A percentile compares a stretch with the other conserved stretches of the same genome.
These are phyloP conservation scores for Limnephilus rhombicus DNA, from an alignment of 2,888 invertebrate species.

Conservation along the genomic window DNA sequence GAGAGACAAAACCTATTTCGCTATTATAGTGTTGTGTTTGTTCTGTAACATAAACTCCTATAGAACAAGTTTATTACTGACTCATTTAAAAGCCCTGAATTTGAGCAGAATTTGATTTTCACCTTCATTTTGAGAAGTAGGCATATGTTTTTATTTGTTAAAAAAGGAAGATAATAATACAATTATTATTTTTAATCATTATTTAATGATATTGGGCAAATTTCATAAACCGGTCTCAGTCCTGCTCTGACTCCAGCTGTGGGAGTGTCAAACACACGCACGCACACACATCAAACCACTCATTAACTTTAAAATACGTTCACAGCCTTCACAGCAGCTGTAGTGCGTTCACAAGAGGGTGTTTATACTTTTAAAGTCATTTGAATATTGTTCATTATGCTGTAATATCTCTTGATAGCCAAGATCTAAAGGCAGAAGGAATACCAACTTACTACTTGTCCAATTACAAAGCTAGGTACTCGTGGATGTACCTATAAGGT, in stretches of 20 bases:
- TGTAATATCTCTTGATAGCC: not conserved
- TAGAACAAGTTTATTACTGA: too few relatives aligned
- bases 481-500: not conserved
- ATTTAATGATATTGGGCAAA: not conserved
- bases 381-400: constrained; percentile 26
- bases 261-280: constrained; percentile 37
- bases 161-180: too few relatives aligned
- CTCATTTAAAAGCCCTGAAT: too few relatives aligned
- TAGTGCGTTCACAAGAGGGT: constrained; percentile 31
- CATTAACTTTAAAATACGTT: constrained; percentile 44
- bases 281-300: constrained; percentile 27
- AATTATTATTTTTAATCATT: too few relatives aligned
- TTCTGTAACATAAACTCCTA: too few relatives aligned
- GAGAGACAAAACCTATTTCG: too few relatives aligned
- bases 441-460: not conserved
- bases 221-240: not conserved
- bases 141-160: not conserved
- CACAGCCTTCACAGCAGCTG: constrained; percentile 35
- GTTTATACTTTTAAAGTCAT: constrained; percentile 43
- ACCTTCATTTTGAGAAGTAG: not conserved
- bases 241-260: constrained; percentile 17
- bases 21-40: too few relatives aligned
- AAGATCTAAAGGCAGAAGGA: not conserved
- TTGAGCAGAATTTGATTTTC: not conserved
- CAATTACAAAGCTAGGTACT: not conserved